These are phyloP conservation scores for Mesopsocus fuscifrons DNA, from an alignment of 2,888 invertebrate genomes.

Conservation along the genomic window DNA sequence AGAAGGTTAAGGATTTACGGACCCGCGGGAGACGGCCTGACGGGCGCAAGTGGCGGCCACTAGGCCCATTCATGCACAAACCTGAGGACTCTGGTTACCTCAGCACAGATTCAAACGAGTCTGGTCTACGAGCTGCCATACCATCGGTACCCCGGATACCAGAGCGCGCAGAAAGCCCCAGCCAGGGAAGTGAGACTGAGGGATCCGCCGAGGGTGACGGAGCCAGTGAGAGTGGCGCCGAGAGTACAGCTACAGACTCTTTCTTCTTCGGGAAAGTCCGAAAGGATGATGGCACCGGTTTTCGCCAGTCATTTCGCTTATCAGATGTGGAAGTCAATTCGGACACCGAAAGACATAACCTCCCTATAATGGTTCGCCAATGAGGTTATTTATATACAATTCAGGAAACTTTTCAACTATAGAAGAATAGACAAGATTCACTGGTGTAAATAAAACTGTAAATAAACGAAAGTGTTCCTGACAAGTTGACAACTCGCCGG, in stretches of 20 bases:
- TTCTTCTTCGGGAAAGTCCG: slow-evolving; percentile 63
- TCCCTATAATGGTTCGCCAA: slow-evolving; percentile 5
- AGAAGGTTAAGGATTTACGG: slow-evolving; percentile 6
- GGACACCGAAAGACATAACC: slow-evolving; percentile 2
- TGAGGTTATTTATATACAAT: slow-evolving; percentile 10
- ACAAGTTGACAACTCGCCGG: too few relatives aligned
- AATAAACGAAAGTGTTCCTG: too few relatives aligned
- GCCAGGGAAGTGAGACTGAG: slow-evolving; percentile 42
- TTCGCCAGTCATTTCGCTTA: slow-evolving; percentile 5
- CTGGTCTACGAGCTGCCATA: slow-evolving; percentile 18
- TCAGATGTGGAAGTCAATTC: slow-evolving; percentile 8
- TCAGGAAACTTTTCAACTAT: slow-evolving; percentile 14
- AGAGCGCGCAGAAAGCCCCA: slow-evolving; percentile 15
- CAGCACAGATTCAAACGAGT: slow-evolving; percentile 52
- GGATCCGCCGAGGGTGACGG: slow-evolving; percentile 66
- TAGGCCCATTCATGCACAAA: slow-evolving; percentile 26
- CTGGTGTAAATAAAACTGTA: too few relatives aligned
- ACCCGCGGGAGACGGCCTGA: slow-evolving; percentile 11
- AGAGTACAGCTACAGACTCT: slow-evolving; percentile 72
- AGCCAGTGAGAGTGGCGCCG: slow-evolving; percentile 70
- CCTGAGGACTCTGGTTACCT: slow-evolving; percentile 68
- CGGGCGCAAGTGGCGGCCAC: slow-evolving; percentile 22
- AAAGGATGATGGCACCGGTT: slow-evolving; percentile 27
- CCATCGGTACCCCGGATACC: slow-evolving; percentile 9
- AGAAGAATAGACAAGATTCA: too few relatives aligned